Evolutionary conservation across 2,888 invertebrate genomes (phyloP).

Genomic region (Eugnorisma glareosa): DNA sequence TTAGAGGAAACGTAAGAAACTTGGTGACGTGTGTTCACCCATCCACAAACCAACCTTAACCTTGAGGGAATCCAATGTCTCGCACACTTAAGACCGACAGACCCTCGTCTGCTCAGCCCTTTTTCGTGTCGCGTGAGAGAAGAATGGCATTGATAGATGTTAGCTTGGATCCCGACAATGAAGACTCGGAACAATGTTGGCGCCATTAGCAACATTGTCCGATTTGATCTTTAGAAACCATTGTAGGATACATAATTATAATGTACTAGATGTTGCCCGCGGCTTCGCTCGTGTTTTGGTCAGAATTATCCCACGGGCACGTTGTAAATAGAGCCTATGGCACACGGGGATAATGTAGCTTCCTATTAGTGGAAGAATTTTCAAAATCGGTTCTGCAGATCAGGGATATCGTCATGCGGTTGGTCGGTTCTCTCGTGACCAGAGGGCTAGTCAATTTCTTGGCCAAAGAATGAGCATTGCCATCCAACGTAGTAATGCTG

Average conservation of each 20-base stretch:
- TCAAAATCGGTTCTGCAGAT: too few relatives aligned
- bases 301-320: too few relatives aligned
- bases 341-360: too few relatives aligned
- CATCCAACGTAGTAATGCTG: too few relatives aligned
- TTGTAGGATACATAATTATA: constrained; percentile 32
- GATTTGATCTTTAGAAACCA: constrained; percentile 47
- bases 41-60: background rate
- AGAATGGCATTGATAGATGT: constrained; percentile 55
- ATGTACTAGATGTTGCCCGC: too few relatives aligned
- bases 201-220: constrained; percentile 40
- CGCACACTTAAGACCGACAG: background rate
- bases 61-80: background rate
- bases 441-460: too few relatives aligned
- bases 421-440: too few relatives aligned
- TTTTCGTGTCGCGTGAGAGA: constrained; percentile 45
- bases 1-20: background rate
- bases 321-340: too few relatives aligned
- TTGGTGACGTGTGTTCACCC: background rate
- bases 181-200: constrained; percentile 10
- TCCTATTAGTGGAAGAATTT: too few relatives aligned
- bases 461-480: too few relatives aligned
- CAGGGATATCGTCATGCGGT: too few relatives aligned
- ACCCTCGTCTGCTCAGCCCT: background rate
- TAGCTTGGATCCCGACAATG: constrained; percentile 34
- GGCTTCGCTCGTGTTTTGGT: too few relatives aligned